These are phyloP conservation scores for Mionectes olivaceus DNA, from an alignment of 2,797 vertebrate genomes.

Conservation along the genomic window DNA sequence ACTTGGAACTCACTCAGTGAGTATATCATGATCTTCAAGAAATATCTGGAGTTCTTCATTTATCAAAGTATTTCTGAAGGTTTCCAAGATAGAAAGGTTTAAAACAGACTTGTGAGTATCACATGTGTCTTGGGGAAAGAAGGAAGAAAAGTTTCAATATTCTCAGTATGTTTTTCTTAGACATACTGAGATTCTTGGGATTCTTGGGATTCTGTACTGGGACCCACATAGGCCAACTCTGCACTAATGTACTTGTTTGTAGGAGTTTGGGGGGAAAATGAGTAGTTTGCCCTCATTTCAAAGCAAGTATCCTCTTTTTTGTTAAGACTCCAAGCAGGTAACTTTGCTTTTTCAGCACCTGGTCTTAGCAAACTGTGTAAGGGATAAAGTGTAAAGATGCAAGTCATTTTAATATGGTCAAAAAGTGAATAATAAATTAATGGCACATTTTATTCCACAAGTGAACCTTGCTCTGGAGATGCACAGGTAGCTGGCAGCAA, in stretches of 20 bases:
- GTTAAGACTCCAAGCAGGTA: background rate
- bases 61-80: slow-evolving; percentile 53
- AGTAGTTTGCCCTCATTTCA: background rate
- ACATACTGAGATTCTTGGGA: too few relatives aligned
- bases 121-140: background rate
- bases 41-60: slow-evolving; percentile 44
- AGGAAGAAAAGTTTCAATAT: background rate
- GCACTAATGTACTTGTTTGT: background rate
- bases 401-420: background rate
- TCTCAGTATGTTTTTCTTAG: background rate
- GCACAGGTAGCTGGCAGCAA: background rate
- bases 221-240: background rate
- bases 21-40: slow-evolving; percentile 47
- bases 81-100: background rate
- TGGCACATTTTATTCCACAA: background rate
- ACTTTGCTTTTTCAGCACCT: background rate
- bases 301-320: background rate
- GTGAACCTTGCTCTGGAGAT: background rate
- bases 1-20: background rate
- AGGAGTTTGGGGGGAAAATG: background rate
- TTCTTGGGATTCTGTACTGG: background rate
- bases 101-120: background rate
- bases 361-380: background rate
- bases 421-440: background rate
- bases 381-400: background rate